Evolutionary conservation across 2,797 vertebrate genomes (phyloP), one percentile per base, ranked within the genome.

Genomic region (Falco peregrinus): DNA sequence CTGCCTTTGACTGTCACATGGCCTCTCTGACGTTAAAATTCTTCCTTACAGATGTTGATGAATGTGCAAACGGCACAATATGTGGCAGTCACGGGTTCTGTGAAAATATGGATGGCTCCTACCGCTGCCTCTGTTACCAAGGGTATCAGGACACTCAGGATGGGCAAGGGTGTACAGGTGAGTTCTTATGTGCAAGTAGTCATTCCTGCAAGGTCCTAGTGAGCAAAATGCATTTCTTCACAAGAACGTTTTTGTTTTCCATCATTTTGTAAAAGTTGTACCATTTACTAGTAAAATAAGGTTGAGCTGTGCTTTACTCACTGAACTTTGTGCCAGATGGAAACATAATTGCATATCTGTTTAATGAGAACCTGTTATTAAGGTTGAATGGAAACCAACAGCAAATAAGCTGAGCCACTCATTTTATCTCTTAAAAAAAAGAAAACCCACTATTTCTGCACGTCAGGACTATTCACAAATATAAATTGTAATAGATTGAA

Each of bases 101-200:
- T 97, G 99, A 99, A 96, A 99, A 99, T 96, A 98, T 97, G 89
- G 98, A 98, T 60, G 99, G 99, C 41, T 99, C 99, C 69, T 99
- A 98, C 97, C 98, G 96, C 79, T 99, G 99, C 95, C 98, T 99
- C 75, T 99, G 99, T 97, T 99, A 99, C 97, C 98, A 98, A 75
- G 99, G 99, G 76, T 99, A 99, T 97, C 98, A 99, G 95, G 98
- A 98, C 95, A 79, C 98, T 10, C 98, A 97, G 95, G 98, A 99
- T 29, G 98, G 98, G 69, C 98, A 97, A 14, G 97, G 98, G 68
- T 99, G 99, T 96, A 98, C 98, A 43, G 99, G 99, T 99, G 98
- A 98, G 99, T 98, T 85, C 47, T 64, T 29, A 59, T 39, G 37
- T 33, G 60, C 83, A 56, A 24, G 61, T 3, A 54, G 65, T 19